Conservation (phyloP, 1,140 invertebrate genomes). For the Atta cephalotes region DNA sequence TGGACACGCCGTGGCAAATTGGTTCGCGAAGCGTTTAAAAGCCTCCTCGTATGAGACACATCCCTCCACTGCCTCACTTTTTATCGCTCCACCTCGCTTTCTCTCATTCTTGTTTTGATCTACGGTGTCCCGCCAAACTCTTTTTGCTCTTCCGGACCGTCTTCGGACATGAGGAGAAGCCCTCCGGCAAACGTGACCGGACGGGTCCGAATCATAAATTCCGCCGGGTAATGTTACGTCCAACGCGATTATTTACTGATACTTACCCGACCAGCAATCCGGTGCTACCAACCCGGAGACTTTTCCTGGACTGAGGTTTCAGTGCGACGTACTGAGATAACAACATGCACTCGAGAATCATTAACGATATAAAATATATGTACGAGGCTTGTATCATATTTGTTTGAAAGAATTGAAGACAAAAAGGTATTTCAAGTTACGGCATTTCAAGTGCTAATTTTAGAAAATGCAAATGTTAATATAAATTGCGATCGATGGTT, state of each 20-base stretch:
- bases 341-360: not conserved
- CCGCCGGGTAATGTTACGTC: slow-evolving; percentile 84
- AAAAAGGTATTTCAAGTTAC: not conserved
- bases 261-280: slow-evolving; percentile 79
- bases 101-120: slow-evolving; percentile 50
- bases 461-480: not conserved
- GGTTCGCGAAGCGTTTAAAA: slow-evolving; percentile 80
- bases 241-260: slow-evolving; percentile 85
- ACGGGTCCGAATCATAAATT: slow-evolving; percentile 84
- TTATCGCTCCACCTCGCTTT: slow-evolving; percentile 45
- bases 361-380: not conserved
- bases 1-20: slow-evolving; percentile 81
- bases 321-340: slow-evolving; percentile 24
- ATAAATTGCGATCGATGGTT: not conserved
- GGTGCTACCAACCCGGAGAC: slow-evolving; percentile 73
- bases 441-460: not conserved
- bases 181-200: slow-evolving; percentile 81
- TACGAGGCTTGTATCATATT: not conserved
- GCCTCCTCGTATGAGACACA: slow-evolving; percentile 61
- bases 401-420: not conserved
- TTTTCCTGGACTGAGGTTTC: slow-evolving; percentile 65
- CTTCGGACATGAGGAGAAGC: slow-evolving; percentile 72
- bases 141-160: slow-evolving; percentile 72
- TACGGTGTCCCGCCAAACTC: slow-evolving; percentile 33
- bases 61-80: slow-evolving; percentile 63